Evolutionary conservation across 2,113 vertebrate species (phyloP), one percentile per base, ranked within the genome.

Genomic region (Xyrauchen texanus): DNA sequence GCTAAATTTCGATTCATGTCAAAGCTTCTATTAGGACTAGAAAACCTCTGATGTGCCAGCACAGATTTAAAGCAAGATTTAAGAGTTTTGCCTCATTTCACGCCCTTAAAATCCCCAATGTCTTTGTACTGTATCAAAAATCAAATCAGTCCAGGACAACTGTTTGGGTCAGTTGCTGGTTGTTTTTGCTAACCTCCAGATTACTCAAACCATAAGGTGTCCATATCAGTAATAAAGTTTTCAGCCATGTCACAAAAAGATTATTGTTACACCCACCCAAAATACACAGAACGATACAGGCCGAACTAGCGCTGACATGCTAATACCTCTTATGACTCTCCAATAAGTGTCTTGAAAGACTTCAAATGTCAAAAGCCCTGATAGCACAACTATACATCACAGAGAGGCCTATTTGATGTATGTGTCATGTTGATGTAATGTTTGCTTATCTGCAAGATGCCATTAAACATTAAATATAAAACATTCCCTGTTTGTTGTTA

Each of bases 211-310:
- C 21, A 34, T 34, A 34, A 78, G 60, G 52, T 70, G 58, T 49
- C 76, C 76, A 84, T 81, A 75, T 78, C 66, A 64, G 77, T 65
- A 75, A 78, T 78, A 78, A 75, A 78, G 67, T 49, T 16, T 83
- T 83, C 62, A 73, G 78, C 15, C 52, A 13, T 34, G 51, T 70
- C 76, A 73, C 58, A 61, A 47, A 21, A 15, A 67, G 82, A 68
- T 80, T 79, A 79, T 7, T 77, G 62, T 57, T 34, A 62, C 53
- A 51, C 42, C 12, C 52, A 47, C 57, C 53, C 66, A 80, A 73
- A 34, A 34, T 11, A 42, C 13, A 46, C 49, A 57, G 21, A 65
- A 69, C 52, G 21, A 34, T 34, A 34, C 21, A 34, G 21, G 21
- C 21, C 3, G 21, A 69, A 34, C 21, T 34, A 34, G 21, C 21